A percentile compares a stretch with the other conserved stretches of the same genome.
Conservation (phyloP, 2,888 invertebrate species). For the Leptothorax acervorum region DNA sequence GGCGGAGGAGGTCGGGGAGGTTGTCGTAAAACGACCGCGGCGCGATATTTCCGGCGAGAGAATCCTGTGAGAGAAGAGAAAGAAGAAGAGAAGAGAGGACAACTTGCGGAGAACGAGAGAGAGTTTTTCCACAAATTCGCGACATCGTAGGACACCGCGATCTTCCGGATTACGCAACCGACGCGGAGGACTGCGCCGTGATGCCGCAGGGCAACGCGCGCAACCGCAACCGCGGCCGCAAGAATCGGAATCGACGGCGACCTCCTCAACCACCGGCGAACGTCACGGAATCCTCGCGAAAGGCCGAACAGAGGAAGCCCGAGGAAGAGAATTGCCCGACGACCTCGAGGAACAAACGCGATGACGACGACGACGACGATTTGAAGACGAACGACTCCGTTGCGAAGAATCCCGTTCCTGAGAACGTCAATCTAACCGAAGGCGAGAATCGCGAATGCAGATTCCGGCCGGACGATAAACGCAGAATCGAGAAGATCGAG, state of each 20-base stretch:
- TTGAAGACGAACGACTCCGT: conserved; percentile 61
- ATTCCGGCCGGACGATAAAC: conserved; percentile 56
- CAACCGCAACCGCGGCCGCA: conserved; percentile 77
- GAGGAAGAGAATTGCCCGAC: not conserved
- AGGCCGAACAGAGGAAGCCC: conserved; percentile 13
- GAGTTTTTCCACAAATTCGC: conserved; percentile 40
- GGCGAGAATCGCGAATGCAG: not conserved
- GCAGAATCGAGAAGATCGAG: conserved; percentile 73
- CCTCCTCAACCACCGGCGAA: conserved; percentile 57
- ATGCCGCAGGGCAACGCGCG: conserved; percentile 79
- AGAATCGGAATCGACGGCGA: conserved; percentile 76
- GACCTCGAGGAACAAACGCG: not conserved
- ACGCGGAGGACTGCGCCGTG: conserved; percentile 61
- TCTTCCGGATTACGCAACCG: conserved; percentile 73
- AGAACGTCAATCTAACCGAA: not conserved
- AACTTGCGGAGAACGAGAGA: not conserved
- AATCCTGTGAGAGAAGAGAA: not conserved
- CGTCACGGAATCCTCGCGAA: conserved; percentile 49
- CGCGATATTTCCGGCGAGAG: conserved; percentile 29
- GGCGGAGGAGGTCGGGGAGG: conserved; percentile 3
- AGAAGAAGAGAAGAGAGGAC: not conserved
- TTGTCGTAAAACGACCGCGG: conserved; percentile 22
- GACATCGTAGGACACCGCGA: conserved; percentile 61
- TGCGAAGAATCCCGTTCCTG: not conserved
- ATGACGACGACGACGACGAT: not conserved